Percentiles rank a stretch among this genome's conserved stretches.
phyloP scores from a whole-genome alignment of 2,113 vertebrate species.

The Antechinus flavipes region DNA sequence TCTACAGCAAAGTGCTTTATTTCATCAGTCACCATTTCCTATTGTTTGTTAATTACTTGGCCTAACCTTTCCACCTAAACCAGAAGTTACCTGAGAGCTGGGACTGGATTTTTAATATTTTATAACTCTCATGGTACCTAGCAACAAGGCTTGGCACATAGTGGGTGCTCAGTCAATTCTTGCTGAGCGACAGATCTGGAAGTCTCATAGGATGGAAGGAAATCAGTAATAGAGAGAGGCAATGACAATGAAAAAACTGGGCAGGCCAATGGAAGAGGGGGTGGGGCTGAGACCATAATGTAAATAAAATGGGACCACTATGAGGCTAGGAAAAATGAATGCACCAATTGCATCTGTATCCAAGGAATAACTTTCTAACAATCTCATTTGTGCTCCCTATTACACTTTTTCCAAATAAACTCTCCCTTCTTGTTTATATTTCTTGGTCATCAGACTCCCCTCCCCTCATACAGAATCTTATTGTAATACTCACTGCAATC shows the following conservation, averaged over 20 bases:
- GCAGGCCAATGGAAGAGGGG: background rate
- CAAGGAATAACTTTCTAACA: background rate
- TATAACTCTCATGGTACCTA: background rate
- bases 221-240: background rate
- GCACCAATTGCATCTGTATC: background rate
- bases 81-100: background rate
- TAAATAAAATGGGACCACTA: background rate
- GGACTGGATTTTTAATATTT: background rate
- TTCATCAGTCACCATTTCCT: background rate
- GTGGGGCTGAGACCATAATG: background rate
- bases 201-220: background rate
- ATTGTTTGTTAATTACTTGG: background rate
- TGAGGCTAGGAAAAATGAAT: background rate
- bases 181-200: background rate
- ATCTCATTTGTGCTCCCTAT: background rate
- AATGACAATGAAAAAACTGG: background rate
- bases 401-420: background rate
- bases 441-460: background rate
- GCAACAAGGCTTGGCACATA: background rate
- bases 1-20: background rate
- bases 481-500: background rate
- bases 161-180: background rate
- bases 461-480: background rate
- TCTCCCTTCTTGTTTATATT: background rate
- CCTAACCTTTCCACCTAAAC: background rate